phyloP scores from a whole-genome alignment of 2,888 invertebrate genomes.

The Eustalomyia histrio region DNA sequence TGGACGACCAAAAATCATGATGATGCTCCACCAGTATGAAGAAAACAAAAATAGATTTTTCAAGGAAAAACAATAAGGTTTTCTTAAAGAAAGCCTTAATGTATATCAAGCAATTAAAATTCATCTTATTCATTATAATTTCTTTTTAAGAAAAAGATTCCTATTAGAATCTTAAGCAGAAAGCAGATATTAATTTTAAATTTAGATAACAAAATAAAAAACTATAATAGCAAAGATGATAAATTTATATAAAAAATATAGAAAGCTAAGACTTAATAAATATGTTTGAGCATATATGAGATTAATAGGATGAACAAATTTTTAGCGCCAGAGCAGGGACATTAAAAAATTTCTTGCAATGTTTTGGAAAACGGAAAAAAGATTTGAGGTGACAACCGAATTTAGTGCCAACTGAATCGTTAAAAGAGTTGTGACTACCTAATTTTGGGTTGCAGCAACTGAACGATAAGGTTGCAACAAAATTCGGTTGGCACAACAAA shows the following conservation, averaged over 20 bases:
- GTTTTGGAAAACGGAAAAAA: too few species aligned
- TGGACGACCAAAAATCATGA: conserved; percentile 78
- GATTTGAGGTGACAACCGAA: too few species aligned
- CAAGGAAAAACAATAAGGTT: background rate
- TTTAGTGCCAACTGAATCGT: too few species aligned
- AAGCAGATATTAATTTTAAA: conserved; percentile 5
- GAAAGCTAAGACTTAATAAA: too few species aligned
- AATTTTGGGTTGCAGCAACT: too few species aligned
- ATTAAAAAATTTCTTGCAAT: too few species aligned
- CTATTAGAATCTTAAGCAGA: conserved; percentile 38
- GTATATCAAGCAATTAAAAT: conserved; percentile 40
- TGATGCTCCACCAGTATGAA: conserved; percentile 68
- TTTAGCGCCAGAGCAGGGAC: too few species aligned
- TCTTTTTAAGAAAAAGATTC: conserved; percentile 37
- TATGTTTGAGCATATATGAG: too few species aligned
- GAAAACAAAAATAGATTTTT: background rate
- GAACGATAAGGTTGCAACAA: too few species aligned
- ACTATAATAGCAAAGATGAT: background rate
- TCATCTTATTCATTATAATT: background rate
- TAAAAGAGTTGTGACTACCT: too few species aligned
- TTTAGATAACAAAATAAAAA: background rate
- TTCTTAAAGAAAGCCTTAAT: background rate
- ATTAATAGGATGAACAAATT: too few species aligned
- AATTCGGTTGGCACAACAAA: too few species aligned
- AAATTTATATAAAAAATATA: background rate